phyloP scores from a whole-genome alignment of 1,140 invertebrate species.

The Drosophila nigrodunni region DNA sequence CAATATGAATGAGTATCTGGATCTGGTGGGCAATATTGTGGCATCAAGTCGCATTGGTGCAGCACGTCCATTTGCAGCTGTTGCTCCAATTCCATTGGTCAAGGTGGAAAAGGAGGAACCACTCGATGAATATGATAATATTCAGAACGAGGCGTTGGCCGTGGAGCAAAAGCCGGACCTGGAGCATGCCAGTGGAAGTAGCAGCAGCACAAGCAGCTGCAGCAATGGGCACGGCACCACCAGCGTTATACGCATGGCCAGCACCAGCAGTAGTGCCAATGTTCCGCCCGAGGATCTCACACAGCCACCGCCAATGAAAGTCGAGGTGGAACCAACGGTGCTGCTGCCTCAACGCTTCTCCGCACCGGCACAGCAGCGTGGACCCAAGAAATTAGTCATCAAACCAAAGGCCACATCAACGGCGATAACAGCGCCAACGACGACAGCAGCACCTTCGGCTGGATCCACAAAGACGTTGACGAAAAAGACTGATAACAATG shows the following conservation, averaged over 20 bases:
- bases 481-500: conserved; percentile 70
- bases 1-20: conserved; percentile 81
- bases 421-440: conserved; percentile 38
- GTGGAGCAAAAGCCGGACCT: conserved; percentile 59
- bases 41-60: conserved; percentile 76
- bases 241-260: conserved; percentile 82
- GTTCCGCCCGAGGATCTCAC: conserved; percentile 64
- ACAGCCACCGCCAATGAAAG: conserved; percentile 63
- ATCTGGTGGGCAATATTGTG: conserved; percentile 80
- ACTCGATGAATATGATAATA: conserved; percentile 65
- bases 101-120: conserved; percentile 83
- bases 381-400: conserved; percentile 82
- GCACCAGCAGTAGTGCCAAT: conserved; percentile 47
- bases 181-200: conserved; percentile 49
- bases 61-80: conserved; percentile 61
- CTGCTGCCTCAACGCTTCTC: conserved; percentile 57
- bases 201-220: conserved; percentile 29
- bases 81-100: conserved; percentile 71
- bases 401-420: conserved; percentile 74
- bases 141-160: not conserved
- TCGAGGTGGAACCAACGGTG: conserved; percentile 63
- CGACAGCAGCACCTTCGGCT: conserved; percentile 17
- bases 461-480: conserved; percentile 20
- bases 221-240: conserved; percentile 62
- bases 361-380: conserved; percentile 60